phyloP scores from a whole-genome alignment of 2,113 vertebrate genomes.

The Triplophysa tibetana region DNA sequence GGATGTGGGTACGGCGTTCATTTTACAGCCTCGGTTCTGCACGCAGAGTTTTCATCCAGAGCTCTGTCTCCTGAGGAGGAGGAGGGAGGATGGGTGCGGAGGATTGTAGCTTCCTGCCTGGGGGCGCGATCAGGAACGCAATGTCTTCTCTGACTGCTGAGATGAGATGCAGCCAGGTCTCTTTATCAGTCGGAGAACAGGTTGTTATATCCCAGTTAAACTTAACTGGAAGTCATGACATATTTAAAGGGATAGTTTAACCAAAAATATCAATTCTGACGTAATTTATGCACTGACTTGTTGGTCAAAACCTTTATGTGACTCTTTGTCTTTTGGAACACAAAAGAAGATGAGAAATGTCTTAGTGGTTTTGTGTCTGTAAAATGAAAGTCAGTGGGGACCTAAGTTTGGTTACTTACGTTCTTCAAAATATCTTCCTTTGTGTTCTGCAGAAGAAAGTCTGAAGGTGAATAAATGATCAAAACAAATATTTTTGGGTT shows the following conservation, averaged over 20 bases:
- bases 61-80: slow-evolving; percentile 12
- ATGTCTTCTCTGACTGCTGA: background rate
- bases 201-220: background rate
- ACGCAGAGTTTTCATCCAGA: background rate
- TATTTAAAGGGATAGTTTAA: background rate
- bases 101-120: slow-evolving; percentile 35
- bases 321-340: no score
- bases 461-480: no score
- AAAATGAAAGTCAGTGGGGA: no score
- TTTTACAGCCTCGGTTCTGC: background rate
- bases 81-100: background rate
- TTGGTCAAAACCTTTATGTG: no score
- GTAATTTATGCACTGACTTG: no score
- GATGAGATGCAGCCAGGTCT: background rate
- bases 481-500: no score
- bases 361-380: no score
- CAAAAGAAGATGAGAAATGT: no score
- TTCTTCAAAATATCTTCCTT: no score
- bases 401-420: no score
- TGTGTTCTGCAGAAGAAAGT: no score
- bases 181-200: background rate
- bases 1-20: slow-evolving; percentile 42
- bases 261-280: no score
- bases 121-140: slow-evolving; percentile 5
- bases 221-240: background rate